phyloP scores from a whole-genome alignment of 2,797 vertebrate species.

The Labroides dimidiatus region DNA sequence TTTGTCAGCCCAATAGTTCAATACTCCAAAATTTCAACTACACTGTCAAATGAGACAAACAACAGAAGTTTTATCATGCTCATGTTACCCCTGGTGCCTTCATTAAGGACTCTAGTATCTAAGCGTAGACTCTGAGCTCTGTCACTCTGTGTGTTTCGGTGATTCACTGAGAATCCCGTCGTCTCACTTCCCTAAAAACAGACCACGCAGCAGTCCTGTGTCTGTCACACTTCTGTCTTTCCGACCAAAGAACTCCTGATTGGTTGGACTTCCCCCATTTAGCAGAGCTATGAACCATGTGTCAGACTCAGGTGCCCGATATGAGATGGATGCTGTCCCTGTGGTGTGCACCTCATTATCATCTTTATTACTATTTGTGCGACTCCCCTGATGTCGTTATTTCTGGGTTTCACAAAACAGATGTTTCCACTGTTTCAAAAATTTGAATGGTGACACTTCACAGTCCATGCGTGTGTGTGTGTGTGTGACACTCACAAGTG shows the following conservation, averaged over 20 bases:
- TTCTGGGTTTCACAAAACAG: too few relatives aligned
- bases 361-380: too few relatives aligned
- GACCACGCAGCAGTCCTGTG: neutral
- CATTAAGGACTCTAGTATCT: neutral
- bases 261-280: slow-evolving; percentile 34
- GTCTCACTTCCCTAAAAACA: slow-evolving; percentile 42
- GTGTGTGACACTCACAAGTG: too few relatives aligned
- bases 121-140: neutral
- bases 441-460: too few relatives aligned
- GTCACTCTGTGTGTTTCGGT: neutral
- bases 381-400: too few relatives aligned
- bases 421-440: too few relatives aligned
- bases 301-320: slow-evolving; percentile 14
- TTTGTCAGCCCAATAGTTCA: too few relatives aligned
- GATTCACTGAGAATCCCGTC: slow-evolving; percentile 21
- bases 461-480: too few relatives aligned
- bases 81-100: neutral
- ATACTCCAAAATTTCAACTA: too few relatives aligned
- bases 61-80: too few relatives aligned
- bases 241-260: slow-evolving; percentile 7
- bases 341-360: neutral
- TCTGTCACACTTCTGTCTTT: slow-evolving; percentile 39
- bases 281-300: slow-evolving; percentile 7
- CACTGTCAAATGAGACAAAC: too few relatives aligned
- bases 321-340: slow-evolving; percentile 20